Percentiles rank a stretch among this genome's conserved stretches.
Conservation (phyloP, 2,797 vertebrate species). For the Sparidentex hasta region DNA sequence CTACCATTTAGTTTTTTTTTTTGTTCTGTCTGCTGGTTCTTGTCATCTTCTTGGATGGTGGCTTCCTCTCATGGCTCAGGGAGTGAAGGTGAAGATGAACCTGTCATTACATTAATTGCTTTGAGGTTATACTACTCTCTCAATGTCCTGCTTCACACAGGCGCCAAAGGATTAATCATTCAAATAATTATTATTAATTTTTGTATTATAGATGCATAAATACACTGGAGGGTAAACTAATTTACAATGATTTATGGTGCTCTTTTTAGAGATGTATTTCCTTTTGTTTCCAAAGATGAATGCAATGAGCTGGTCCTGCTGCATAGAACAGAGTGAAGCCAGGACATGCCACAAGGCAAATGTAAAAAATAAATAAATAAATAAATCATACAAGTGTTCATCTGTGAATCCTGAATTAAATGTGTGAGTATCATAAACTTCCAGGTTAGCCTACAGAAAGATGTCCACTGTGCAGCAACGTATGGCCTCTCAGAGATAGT, state of each 20-base stretch:
- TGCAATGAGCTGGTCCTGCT: slow-evolving; percentile 72
- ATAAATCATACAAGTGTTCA: too few species aligned
- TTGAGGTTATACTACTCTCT: slow-evolving; percentile 19
- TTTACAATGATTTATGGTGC: slow-evolving; percentile 81
- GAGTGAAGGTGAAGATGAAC: slow-evolving; percentile 55
- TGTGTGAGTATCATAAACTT: too few species aligned
- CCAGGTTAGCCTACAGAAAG: too few species aligned
- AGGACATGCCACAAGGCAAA: slow-evolving; percentile 74
- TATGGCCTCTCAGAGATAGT: too few species aligned
- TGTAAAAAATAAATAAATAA: slow-evolving; percentile 49
- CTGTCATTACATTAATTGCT: slow-evolving; percentile 50
- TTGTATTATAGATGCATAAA: slow-evolving; percentile 80
- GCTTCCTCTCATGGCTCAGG: slow-evolving; percentile 56
- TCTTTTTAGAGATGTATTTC: slow-evolving; percentile 89
- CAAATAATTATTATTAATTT: too few species aligned
- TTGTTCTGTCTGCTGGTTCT: slow-evolving; percentile 52
- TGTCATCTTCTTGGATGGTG: slow-evolving; percentile 43
- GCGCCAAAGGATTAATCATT: slow-evolving; percentile 36
- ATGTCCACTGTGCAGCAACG: too few species aligned
- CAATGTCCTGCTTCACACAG: slow-evolving; percentile 36
- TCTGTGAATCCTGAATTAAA: too few species aligned
- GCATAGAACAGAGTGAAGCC: slow-evolving; percentile 64
- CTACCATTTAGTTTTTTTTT: slow-evolving; percentile 21
- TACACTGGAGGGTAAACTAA: slow-evolving; percentile 80
- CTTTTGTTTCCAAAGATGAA: slow-evolving; percentile 83